phyloP scores from a whole-genome alignment of 2,113 vertebrate genomes.

The Paraplagusia blochii region DNA sequence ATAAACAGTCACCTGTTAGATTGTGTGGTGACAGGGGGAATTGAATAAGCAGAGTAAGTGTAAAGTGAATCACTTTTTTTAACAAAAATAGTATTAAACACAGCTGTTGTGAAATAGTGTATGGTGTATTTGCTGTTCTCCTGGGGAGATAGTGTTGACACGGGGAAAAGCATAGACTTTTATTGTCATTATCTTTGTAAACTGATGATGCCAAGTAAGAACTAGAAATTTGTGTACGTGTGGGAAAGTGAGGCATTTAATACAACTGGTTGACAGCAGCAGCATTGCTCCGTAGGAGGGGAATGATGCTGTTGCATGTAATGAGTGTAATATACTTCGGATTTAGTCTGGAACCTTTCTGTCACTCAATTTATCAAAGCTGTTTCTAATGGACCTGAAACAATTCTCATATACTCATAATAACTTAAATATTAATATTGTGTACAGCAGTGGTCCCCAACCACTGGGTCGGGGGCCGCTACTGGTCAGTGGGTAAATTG shows the following conservation, averaged over 20 bases:
- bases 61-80: constrained; percentile 28
- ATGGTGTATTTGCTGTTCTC: constrained; percentile 43
- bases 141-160: constrained; percentile 44
- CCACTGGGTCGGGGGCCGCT: too few species aligned
- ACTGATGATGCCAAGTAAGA: constrained; percentile 38
- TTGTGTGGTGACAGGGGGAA: constrained; percentile 28
- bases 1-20: constrained; percentile 28
- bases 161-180: constrained; percentile 17
- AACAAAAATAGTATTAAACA: constrained; percentile 38
- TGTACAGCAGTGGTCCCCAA: too few species aligned
- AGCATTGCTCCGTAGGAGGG: constrained; percentile 1
- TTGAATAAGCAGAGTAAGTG: constrained; percentile 16
- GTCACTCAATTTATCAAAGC: too few species aligned
- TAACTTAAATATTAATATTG: too few species aligned
- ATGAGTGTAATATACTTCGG: too few species aligned
- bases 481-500: too few species aligned
- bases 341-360: too few species aligned
- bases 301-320: neutral
- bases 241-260: constrained; percentile 14
- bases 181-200: constrained; percentile 37
- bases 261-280: constrained; percentile 15
- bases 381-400: too few species aligned
- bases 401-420: too few species aligned
- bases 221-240: constrained; percentile 16
- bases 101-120: constrained; percentile 48